Evolutionary conservation across 2,797 vertebrate genomes (phyloP).

Genomic region (Crenuchus spilurus): DNA sequence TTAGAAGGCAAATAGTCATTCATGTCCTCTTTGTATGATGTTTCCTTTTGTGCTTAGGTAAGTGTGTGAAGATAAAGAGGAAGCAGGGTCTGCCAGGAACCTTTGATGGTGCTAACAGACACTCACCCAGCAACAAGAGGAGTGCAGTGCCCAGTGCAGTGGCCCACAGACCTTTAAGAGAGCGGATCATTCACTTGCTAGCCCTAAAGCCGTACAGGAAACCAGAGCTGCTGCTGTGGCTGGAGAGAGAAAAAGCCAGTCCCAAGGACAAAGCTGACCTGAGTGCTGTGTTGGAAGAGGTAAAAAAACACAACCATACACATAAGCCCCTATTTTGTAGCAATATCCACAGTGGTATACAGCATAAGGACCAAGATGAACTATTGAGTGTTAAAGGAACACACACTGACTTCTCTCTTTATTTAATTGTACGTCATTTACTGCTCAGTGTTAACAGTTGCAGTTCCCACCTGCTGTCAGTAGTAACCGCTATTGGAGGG

Average conservation of each 20-base stretch:
- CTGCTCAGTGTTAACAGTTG: background rate
- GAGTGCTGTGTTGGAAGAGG: conserved; percentile 78
- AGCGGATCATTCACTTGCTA: conserved; percentile 77
- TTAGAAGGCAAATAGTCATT: background rate
- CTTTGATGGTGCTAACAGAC: conserved; percentile 70
- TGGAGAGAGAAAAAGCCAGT: conserved; percentile 73
- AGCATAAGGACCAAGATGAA: background rate
- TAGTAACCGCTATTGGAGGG: background rate
- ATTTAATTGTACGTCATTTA: background rate
- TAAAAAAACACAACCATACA: conserved; percentile 58
- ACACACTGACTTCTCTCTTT: too few relatives aligned
- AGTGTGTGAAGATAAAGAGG: conserved; percentile 76
- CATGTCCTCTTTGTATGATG: conserved; percentile 48
- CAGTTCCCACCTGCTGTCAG: background rate
- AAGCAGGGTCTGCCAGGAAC: conserved; percentile 65
- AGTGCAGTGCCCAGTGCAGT: conserved; percentile 65
- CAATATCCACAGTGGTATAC: background rate
- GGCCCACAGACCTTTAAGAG: conserved; percentile 75
- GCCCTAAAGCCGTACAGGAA: conserved; percentile 79
- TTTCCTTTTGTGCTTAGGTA: conserved; percentile 69
- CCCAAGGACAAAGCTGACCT: conserved; percentile 76
- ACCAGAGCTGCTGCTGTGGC: conserved; percentile 78
- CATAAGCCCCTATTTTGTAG: background rate
- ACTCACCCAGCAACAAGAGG: conserved; percentile 78
- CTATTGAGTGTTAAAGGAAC: too few relatives aligned